Percentiles rank a stretch among this genome's conserved stretches.
These are phyloP conservation scores for Nasonia longicornis DNA, from an alignment of 1,140 invertebrate genomes.

Conservation along the genomic window DNA sequence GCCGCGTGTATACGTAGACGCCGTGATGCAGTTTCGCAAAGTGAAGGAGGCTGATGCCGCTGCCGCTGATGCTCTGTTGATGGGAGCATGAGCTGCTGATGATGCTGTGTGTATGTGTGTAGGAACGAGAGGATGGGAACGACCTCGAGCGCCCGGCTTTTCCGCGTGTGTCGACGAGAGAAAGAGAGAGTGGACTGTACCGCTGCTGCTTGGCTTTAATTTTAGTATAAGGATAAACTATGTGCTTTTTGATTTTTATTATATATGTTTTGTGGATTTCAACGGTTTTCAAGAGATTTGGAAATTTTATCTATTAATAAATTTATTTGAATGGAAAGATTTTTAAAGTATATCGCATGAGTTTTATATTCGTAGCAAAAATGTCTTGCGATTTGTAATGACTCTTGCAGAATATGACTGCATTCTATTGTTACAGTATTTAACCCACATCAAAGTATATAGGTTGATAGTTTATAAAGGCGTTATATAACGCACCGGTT, in stretches of 20 bases:
- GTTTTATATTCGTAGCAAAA: no score
- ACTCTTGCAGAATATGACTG: not conserved
- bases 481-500: not conserved
- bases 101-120: not conserved
- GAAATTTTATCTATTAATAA: not conserved
- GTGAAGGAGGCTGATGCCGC: not conserved
- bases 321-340: not conserved
- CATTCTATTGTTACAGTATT: not conserved
- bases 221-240: not conserved
- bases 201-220: not conserved
- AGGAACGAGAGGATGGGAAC: not conserved
- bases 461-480: not conserved
- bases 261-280: not conserved
- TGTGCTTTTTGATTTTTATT: not conserved
- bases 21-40: not conserved
- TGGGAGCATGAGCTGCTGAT: not conserved
- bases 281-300: not conserved
- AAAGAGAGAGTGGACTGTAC: not conserved
- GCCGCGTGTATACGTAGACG: not conserved
- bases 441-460: not conserved
- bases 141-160: not conserved
- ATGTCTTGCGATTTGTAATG: not conserved
- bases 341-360: not conserved
- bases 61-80: not conserved
- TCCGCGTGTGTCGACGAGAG: not conserved